Conservation (phyloP, 2,888 invertebrate species). For the Polyploca ridens region DNA sequence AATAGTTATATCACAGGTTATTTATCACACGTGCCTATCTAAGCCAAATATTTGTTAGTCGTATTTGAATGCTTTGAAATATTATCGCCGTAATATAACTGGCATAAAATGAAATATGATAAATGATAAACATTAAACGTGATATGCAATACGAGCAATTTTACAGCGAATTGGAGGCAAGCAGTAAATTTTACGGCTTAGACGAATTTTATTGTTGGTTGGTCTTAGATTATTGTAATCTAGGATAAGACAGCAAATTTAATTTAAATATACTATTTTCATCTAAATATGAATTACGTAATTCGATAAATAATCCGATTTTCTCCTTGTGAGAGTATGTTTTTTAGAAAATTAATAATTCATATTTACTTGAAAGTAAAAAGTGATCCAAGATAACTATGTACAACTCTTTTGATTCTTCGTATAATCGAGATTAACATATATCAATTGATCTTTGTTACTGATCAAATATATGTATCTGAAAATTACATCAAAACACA, state of each 20-base stretch:
- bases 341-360: no score
- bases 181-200: conserved; percentile 42
- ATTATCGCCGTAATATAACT: conserved; percentile 20
- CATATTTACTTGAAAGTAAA: no score
- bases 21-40: conserved; percentile 2
- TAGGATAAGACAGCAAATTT: conserved; percentile 15
- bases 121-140: conserved; percentile 27
- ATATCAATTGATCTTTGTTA: no score
- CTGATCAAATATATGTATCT: no score
- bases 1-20: not conserved
- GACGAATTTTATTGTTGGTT: conserved; percentile 47
- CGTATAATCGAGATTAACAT: no score
- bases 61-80: conserved; percentile 4
- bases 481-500: no score
- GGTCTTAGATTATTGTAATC: conserved; percentile 19
- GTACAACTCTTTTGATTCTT: no score
- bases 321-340: no score
- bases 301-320: no score
- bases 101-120: conserved; percentile 32
- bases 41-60: not conserved
- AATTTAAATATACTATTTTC: no score
- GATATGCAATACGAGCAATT: conserved; percentile 26
- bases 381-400: no score
- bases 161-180: conserved; percentile 33
- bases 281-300: no score